Base-by-base conservation (phyloP, 2,888 invertebrate genomes). In the Trissoscelio sp. region DNA sequence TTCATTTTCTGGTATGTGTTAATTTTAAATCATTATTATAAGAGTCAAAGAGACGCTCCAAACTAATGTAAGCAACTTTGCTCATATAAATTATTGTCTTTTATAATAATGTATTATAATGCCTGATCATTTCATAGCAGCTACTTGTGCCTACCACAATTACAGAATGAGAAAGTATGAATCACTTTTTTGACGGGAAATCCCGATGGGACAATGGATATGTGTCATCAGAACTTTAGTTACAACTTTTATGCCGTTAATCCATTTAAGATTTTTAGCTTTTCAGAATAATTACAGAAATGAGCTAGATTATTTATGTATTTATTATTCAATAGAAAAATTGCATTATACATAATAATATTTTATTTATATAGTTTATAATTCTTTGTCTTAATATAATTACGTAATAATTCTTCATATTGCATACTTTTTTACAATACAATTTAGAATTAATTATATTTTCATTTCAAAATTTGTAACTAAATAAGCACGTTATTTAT, bases 131-230 rank as follows among this genome's bases (percentile, higher is more conserved):
- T 74, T 58, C 28, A 77, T 62, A 78, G 51, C 77, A 78, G 62
- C 69, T 69, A 66, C 37, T n/a, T 70, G 79, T 79, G 79, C 79
- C 79, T 79, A 79, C 44, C 64, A 66, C 39, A 57, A 78, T 70
- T 53, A 53, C 24, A 70, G 48, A 53, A 74, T 22, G 53, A 72
- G 72, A 74, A 66, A 74, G 66, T 66, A 58, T 51, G 46, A 37
- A 64, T 72, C 62, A 46, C 14, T 72, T 72, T 72, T 57, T 62
- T 62, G 28, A 31, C 51, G 20, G 42, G 37, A 7, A 42, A 62
- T 51, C 62, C 53, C 53, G 7, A 55, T 73, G 73, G 53, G 44
- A 62, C 14, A 53, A 14, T 42, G 58, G 42, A 62, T 20, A 42
- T 73, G 51, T 73, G 28, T 24, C 48, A 46, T 60, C 28, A 53